phyloP scores from a whole-genome alignment of 2,797 vertebrate genomes.

The Loriculus beryllinus region DNA sequence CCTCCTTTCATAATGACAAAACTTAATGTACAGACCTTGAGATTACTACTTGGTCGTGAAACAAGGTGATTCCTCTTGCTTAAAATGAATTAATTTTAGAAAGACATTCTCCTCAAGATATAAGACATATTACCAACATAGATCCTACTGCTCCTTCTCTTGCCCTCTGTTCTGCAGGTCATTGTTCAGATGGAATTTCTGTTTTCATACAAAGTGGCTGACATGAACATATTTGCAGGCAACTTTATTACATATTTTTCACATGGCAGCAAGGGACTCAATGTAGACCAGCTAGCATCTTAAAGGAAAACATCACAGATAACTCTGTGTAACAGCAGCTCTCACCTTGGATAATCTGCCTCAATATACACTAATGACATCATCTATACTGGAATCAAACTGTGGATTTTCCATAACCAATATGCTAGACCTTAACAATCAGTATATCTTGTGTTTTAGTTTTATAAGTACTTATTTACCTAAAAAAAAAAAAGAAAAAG shows the following conservation, averaged over 20 bases:
- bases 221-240: conserved; percentile 44
- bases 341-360: not conserved
- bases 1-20: conserved; percentile 39
- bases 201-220: conserved; percentile 62
- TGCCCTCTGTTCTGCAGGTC: conserved; percentile 41
- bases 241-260: conserved; percentile 58
- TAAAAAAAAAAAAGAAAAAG: not conserved
- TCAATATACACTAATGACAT: not conserved
- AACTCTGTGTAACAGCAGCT: not conserved
- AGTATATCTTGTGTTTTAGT: not conserved
- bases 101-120: conserved; percentile 14
- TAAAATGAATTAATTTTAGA: conserved; percentile 54
- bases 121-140: not conserved
- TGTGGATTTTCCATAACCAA: not conserved
- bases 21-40: conserved; percentile 53
- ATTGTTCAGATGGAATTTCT: conserved; percentile 38
- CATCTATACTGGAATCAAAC: not conserved
- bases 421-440: not conserved
- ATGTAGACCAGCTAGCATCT: not conserved
- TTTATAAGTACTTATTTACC: not conserved
- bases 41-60: conserved; percentile 63
- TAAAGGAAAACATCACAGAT: not conserved
- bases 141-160: conserved; percentile 31
- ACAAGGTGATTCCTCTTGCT: conserved; percentile 64
- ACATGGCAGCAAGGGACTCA: conserved; percentile 44